phyloP scores from a whole-genome alignment of 2,888 invertebrate species.

The Ectemnius cavifrons region DNA sequence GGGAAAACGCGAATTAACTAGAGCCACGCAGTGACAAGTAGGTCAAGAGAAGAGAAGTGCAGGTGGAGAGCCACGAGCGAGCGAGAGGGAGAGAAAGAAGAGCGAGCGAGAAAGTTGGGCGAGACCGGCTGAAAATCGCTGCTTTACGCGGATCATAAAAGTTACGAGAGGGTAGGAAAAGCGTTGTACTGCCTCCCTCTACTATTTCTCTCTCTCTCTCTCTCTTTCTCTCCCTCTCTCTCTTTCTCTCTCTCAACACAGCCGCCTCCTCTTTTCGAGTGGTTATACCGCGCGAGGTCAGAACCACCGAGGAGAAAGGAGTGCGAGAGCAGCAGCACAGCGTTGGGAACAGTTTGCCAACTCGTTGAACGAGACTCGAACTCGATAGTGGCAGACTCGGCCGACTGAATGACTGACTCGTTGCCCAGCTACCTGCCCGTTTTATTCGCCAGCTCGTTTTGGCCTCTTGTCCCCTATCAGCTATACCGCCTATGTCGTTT shows the following conservation, averaged over 20 bases:
- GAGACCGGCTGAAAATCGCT: conserved; percentile 65
- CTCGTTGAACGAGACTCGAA: conserved; percentile 72
- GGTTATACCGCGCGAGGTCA: conserved; percentile 55
- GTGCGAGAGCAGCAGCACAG: conserved; percentile 39
- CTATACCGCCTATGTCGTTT: conserved; percentile 33
- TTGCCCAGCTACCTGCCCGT: conserved; percentile 18
- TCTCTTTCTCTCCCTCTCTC: neutral
- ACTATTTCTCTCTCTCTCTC: conserved; percentile 2
- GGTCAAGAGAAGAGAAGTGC: conserved; percentile 31
- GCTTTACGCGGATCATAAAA: conserved; percentile 72
- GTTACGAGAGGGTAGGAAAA: conserved; percentile 67
- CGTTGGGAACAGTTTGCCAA: conserved; percentile 74
- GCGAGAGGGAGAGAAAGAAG: conserved; percentile 29
- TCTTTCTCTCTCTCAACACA: neutral
- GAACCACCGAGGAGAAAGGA: conserved; percentile 50
- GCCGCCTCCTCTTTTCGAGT: conserved; percentile 57
- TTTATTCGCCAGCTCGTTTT: conserved; percentile 52
- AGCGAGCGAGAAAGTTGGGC: conserved; percentile 45
- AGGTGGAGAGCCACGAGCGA: conserved; percentile 38
- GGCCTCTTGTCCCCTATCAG: conserved; percentile 5
- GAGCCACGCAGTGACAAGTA: conserved; percentile 40
- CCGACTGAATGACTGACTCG: conserved; percentile 20
- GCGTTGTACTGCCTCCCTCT: conserved; percentile 48
- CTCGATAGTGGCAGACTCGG: conserved; percentile 61
- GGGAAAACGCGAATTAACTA: conserved; percentile 50